These are phyloP conservation scores for Coranthus polyacanthus DNA, from an alignment of 2,797 vertebrate species.

Conservation along the genomic window DNA sequence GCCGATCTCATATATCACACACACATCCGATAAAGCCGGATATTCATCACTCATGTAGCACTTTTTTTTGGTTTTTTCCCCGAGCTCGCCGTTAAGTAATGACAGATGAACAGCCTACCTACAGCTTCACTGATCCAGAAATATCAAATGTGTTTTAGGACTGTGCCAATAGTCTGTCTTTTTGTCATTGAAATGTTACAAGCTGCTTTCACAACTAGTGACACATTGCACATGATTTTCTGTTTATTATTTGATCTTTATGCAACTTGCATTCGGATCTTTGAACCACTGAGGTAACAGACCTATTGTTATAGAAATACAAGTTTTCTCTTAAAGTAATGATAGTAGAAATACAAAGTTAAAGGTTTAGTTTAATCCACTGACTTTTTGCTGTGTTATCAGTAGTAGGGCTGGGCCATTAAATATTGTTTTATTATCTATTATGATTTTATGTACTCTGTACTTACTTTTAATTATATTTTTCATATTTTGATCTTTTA, in stretches of 20 bases:
- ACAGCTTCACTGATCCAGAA: slow-evolving; percentile 76
- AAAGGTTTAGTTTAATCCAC: no score
- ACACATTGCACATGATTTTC: slow-evolving; percentile 25
- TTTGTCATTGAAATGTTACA: slow-evolving; percentile 77
- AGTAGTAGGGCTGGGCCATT: no score
- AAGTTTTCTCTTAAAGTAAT: no score
- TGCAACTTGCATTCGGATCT: no score
- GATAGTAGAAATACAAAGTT: no score
- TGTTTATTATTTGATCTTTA: slow-evolving; percentile 29
- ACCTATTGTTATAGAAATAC: no score
- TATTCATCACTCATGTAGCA: slow-evolving; percentile 81
- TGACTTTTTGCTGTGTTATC: no score
- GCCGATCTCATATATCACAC: slow-evolving; percentile 83
- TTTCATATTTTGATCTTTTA: no score
- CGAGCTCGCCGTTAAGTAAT: slow-evolving; percentile 64
- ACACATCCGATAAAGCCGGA: slow-evolving; percentile 76
- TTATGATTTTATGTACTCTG: no score
- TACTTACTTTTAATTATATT: no score
- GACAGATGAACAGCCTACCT: slow-evolving; percentile 81
- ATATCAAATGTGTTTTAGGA: slow-evolving; percentile 72
- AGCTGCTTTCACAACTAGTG: slow-evolving; percentile 22
- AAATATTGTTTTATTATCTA: no score
- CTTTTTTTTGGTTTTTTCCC: slow-evolving; percentile 42
- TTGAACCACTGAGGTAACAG: no score
- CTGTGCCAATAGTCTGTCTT: slow-evolving; percentile 76